These are phyloP conservation scores for Panagrolaimus sp. DNA, from an alignment of 1,140 invertebrate genomes.

Conservation along the genomic window DNA sequence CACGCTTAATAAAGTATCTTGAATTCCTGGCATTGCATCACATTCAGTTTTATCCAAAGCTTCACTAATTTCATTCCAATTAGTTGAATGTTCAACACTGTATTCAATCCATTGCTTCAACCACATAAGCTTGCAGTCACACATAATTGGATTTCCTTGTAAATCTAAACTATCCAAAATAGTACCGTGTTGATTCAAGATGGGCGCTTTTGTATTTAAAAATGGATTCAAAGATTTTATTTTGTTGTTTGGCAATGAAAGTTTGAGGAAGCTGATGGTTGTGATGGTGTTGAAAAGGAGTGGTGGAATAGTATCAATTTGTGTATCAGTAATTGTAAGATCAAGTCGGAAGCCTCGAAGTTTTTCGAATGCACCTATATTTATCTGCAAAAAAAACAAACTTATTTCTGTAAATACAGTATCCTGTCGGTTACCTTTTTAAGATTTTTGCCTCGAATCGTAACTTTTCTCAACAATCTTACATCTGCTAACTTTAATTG, in stretches of 20 bases:
- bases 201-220: conserved; percentile 11
- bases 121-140: conserved; percentile 43
- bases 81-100: conserved; percentile 16
- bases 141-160: conserved; percentile 34
- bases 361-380: conserved; percentile 22
- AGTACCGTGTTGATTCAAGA: conserved; percentile 37
- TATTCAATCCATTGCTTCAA: conserved; percentile 38
- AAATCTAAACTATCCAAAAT: conserved; percentile 34
- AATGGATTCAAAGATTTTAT: conserved; percentile 27
- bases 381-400: conserved; percentile 23
- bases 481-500: conserved; percentile 32
- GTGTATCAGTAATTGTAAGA: conserved; percentile 30
- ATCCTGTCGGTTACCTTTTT: conserved; percentile 20
- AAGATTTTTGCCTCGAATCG: conserved; percentile 34
- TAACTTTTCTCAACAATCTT: conserved; percentile 32
- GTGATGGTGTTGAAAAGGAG: conserved; percentile 31
- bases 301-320: conserved; percentile 35
- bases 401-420: not conserved
- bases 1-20: not conserved
- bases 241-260: conserved; percentile 31
- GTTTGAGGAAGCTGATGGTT: conserved; percentile 26
- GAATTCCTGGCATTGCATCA: not conserved
- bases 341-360: conserved; percentile 30
- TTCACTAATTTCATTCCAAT: not conserved
- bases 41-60: not conserved